Evolutionary conservation across 2,888 invertebrate genomes (phyloP), one percentile per base, ranked within the genome.

Genomic region (Zaprionus obscuricornis): DNA sequence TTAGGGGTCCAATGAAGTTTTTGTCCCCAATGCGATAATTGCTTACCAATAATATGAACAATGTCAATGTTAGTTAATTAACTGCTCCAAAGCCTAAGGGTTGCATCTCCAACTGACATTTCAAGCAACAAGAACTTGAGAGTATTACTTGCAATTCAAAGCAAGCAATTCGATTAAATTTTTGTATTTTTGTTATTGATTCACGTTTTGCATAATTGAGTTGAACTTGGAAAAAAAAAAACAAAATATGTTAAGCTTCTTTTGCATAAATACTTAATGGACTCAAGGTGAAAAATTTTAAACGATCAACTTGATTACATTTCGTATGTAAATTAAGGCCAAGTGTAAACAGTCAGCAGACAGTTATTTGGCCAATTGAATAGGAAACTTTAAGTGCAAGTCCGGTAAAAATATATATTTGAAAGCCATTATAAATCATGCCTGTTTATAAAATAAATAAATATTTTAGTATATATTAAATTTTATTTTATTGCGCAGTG

Each of bases 261-360:
- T 54, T 62, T 69, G 49, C 70, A 73, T 79, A 83, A 81, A 73
- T 56, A 66, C 55, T 58, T 82, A 70, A 85, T 75, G 66, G 62
- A 11, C 66, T 37, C 76, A 85, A 83, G 86, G 60, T 85, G 81
- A 79, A 85, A 75, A 65, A 16, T 11, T n/a, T 14, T 3, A 2
- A 2, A 14, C 8, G 3, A 2, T 18, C 39, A 64, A 58, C 34
- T 62, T 47, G 18, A 11, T 11, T 22, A 14, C 33, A 42, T 36
- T 60, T 46, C 10, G 14, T 57, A 69, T 69, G 73, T 22, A 52
- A 69, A 69, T 69, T n/a, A 45, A 11, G 1, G 20, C 10, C 18
- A 24, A 51, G n/a, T n/a, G n/a, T n/a, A n/a, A n/a, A 10, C 31
- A 20, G 13, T 26, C 6, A 33, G 6, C n/a, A n/a, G n/a, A n/a